Evolutionary conservation across 2,113 vertebrate genomes (phyloP).

Genomic region (Misgurnus mizolepis): DNA sequence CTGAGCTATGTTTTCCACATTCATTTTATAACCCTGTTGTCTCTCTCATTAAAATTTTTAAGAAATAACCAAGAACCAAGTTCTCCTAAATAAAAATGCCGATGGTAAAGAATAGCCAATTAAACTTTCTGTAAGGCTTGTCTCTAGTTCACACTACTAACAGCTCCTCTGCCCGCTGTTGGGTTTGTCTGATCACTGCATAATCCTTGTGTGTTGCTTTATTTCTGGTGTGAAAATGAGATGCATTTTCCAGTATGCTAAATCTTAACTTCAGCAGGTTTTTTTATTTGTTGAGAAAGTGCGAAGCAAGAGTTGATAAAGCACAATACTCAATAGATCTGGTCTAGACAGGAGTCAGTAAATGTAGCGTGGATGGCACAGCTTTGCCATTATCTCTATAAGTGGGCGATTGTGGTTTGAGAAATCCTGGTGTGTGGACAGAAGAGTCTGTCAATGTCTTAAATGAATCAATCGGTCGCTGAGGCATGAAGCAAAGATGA

Average conservation of each 20-base stretch:
- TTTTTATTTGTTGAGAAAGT: not conserved
- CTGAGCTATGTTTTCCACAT: too few species aligned
- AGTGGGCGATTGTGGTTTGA: conserved; percentile 3
- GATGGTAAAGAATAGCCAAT: too few species aligned
- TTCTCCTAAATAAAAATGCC: too few species aligned
- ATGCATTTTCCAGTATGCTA: not conserved
- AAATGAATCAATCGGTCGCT: conserved; percentile 47
- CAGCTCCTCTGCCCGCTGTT: too few species aligned
- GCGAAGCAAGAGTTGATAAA: conserved; percentile 1
- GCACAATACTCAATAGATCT: not conserved
- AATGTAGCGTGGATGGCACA: not conserved
- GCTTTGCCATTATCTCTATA: conserved; percentile 21
- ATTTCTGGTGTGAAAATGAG: too few species aligned
- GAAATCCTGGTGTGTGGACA: conserved; percentile 1
- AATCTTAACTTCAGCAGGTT: not conserved
- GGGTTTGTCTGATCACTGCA: too few species aligned
- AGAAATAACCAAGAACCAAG: too few species aligned
- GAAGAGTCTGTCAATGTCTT: conserved; percentile 39
- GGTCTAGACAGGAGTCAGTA: conserved; percentile 14
- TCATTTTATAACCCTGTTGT: too few species aligned
- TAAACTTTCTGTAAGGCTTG: too few species aligned
- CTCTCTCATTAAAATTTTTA: too few species aligned
- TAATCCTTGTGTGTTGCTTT: too few species aligned
- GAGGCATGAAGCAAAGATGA: conserved; percentile 34
- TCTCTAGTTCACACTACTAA: too few species aligned